Percentiles rank a stretch among this genome's conserved stretches.
Evolutionary conservation across 2,888 invertebrate genomes (phyloP).

Genomic region (Ceratothoa steindachneri): DNA sequence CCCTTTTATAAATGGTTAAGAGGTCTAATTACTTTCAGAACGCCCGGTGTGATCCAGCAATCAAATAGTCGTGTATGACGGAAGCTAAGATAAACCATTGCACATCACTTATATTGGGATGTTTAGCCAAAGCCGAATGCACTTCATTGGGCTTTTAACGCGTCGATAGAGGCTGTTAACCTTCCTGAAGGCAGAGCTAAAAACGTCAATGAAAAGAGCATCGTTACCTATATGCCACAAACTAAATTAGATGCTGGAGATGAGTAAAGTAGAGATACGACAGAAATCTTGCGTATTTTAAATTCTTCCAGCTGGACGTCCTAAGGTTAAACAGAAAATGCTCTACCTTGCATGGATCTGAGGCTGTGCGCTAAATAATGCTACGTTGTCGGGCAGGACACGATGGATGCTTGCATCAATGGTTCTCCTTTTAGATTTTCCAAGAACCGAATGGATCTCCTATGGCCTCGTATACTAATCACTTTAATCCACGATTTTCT

Average conservation of each 20-base stretch:
- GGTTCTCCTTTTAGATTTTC: slow-evolving; percentile 36
- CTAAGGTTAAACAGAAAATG: slow-evolving; percentile 36
- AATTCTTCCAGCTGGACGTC: slow-evolving; percentile 27
- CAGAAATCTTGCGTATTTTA: slow-evolving; percentile 68
- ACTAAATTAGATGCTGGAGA: slow-evolving; percentile 83
- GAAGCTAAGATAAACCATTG: slow-evolving; percentile 67
- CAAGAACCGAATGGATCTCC: not conserved
- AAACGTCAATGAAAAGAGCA: slow-evolving; percentile 65
- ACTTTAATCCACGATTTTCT: slow-evolving; percentile 29
- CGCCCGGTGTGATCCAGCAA: slow-evolving; percentile 68
- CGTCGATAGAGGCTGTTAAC: slow-evolving; percentile 48
- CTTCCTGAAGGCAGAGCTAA: slow-evolving; percentile 55
- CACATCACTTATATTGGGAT: slow-evolving; percentile 66
- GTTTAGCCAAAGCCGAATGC: slow-evolving; percentile 68
- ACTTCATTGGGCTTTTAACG: slow-evolving; percentile 88
- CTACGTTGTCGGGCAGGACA: slow-evolving; percentile 32
- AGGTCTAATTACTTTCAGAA: slow-evolving; percentile 57
- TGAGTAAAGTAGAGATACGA: slow-evolving; percentile 77
- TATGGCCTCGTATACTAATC: not conserved
- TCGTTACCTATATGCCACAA: slow-evolving; percentile 77
- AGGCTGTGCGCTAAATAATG: slow-evolving; percentile 36
- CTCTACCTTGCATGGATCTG: slow-evolving; percentile 38
- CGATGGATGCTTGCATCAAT: slow-evolving; percentile 38
- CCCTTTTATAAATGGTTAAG: no score
- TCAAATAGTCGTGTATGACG: slow-evolving; percentile 67